Evolutionary conservation across 2,797 vertebrate genomes (phyloP).

Genomic region (Astyanax mexicanus): DNA sequence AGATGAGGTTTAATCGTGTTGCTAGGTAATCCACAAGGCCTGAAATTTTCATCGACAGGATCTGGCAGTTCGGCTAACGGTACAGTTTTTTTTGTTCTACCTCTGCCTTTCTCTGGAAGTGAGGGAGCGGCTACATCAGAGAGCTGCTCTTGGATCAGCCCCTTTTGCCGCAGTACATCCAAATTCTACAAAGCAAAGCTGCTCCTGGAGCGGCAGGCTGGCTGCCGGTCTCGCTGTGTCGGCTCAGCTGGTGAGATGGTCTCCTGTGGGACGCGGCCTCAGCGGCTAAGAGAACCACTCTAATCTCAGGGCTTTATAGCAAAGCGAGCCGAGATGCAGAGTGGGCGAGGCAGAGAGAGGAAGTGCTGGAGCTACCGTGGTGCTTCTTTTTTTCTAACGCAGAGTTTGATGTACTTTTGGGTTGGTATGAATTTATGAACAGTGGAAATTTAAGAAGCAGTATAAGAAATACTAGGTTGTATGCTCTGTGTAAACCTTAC

Average conservation of each 20-base stretch:
- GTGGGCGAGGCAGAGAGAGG: constrained; percentile 50
- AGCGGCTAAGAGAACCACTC: constrained; percentile 62
- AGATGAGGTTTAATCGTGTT: constrained; percentile 49
- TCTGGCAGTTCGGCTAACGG: constrained; percentile 46
- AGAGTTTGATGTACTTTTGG: background rate
- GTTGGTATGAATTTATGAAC: background rate
- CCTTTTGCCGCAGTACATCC: constrained; percentile 31
- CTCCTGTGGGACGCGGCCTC: constrained; percentile 61
- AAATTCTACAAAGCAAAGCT: constrained; percentile 44
- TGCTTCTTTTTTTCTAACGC: constrained; percentile 25
- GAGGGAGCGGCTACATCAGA: constrained; percentile 2
- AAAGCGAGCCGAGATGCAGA: constrained; percentile 59
- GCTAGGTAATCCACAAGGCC: constrained; percentile 40
- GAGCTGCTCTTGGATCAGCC: background rate
- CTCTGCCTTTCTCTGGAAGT: background rate
- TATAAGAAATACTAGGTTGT: background rate
- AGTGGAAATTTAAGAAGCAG: background rate
- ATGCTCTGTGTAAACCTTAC: too few species aligned
- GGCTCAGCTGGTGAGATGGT: constrained; percentile 64
- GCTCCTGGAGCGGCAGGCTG: constrained; percentile 48
- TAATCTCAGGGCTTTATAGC: constrained; percentile 64
- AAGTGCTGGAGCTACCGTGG: constrained; percentile 13
- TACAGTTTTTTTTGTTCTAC: constrained; percentile 42
- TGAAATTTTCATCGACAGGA: background rate
- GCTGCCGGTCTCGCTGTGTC: constrained; percentile 69